A percentile compares a stretch with the other conserved stretches of the same genome.
These are phyloP conservation scores for Anastrepha ludens DNA, from an alignment of 1,140 invertebrate genomes.

Conservation along the genomic window DNA sequence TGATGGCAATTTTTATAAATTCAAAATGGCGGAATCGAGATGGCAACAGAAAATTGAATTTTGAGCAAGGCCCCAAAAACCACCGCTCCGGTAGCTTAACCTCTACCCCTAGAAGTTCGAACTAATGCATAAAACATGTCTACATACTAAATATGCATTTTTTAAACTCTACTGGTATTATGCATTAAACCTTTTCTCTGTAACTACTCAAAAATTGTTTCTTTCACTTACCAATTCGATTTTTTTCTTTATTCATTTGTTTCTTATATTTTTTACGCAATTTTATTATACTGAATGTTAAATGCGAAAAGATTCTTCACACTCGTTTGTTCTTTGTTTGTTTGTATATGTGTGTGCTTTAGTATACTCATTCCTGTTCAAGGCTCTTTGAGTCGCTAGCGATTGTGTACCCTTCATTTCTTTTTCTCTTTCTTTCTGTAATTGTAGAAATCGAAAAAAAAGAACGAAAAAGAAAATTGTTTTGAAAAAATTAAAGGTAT, in stretches of 20 bases:
- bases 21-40: too few species aligned
- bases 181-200: too few species aligned
- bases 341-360: background rate
- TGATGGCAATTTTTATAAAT: too few species aligned
- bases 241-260: background rate
- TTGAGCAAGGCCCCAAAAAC: too few species aligned
- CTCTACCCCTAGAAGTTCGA: too few species aligned
- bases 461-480: background rate
- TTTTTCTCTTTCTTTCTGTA: slow-evolving; percentile 44
- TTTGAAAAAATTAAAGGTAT: slow-evolving; percentile 12
- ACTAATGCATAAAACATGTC: too few species aligned
- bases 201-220: too few species aligned
- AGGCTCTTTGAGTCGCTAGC: background rate
- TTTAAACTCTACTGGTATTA: too few species aligned
- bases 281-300: slow-evolving; percentile 12
- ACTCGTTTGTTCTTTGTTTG: background rate
- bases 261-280: slow-evolving; percentile 16
- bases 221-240: slow-evolving; percentile 2
- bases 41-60: too few species aligned
- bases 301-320: background rate
- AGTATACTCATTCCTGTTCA: background rate
- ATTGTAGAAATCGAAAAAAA: background rate
- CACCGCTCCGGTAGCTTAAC: too few species aligned
- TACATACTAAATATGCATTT: too few species aligned
- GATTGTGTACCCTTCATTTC: slow-evolving; percentile 5